phyloP scores from a whole-genome alignment of 2,888 invertebrate genomes.

The Synanthedon vespiformis region DNA sequence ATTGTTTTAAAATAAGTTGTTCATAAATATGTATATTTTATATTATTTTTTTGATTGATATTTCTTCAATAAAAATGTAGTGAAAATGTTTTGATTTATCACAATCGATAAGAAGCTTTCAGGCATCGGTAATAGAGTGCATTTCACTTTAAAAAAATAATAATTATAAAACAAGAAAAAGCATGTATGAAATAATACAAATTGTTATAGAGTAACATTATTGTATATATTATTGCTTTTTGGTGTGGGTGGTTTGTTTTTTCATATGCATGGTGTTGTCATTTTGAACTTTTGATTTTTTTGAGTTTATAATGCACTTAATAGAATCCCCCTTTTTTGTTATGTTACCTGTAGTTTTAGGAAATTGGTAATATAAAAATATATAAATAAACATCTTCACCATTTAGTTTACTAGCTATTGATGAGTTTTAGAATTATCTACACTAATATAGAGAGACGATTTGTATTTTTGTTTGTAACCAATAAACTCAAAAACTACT shows the following conservation, averaged over 20 bases:
- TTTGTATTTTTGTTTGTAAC: no score
- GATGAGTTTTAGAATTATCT: no score
- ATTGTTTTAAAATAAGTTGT: no score
- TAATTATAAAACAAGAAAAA: slow-evolving; percentile 12
- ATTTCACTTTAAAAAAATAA: background rate
- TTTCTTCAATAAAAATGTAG: slow-evolving; percentile 32
- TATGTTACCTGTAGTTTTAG: no score
- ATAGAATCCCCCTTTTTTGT: no score
- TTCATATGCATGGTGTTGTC: slow-evolving; percentile 15
- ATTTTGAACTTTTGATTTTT: background rate
- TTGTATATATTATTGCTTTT: slow-evolving; percentile 18
- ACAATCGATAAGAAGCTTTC: slow-evolving; percentile 68
- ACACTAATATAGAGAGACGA: no score
- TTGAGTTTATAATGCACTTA: no score
- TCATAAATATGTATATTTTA: no score
- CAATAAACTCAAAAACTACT: no score
- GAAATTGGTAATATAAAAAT: no score
- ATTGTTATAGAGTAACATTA: slow-evolving; percentile 2
- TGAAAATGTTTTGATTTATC: slow-evolving; percentile 20
- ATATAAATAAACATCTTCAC: no score
- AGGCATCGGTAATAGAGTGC: slow-evolving; percentile 21
- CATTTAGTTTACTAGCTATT: no score
- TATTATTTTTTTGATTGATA: slow-evolving; percentile 6
- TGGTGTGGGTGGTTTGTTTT: slow-evolving; percentile 38
- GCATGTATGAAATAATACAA: slow-evolving; percentile 57